Evolutionary conservation across 2,888 invertebrate genomes (phyloP).

Genomic region (Argyresthia goedartella): DNA sequence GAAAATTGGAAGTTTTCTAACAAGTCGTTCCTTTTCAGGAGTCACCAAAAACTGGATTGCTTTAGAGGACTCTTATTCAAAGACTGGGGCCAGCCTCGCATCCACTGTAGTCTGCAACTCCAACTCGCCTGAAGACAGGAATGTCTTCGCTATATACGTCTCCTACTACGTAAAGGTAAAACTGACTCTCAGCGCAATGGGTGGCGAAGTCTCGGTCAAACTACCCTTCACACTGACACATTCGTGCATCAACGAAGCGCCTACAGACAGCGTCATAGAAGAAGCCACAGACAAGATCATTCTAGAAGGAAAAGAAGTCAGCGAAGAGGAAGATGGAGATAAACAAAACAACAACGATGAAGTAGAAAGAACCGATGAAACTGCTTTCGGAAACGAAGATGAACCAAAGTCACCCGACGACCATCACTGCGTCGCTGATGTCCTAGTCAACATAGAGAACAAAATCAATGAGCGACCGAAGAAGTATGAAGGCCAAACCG

Average conservation of each 20-base stretch:
- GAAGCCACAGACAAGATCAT: conserved; percentile 61
- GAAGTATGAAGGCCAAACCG: conserved; percentile 43
- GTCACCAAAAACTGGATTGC: conserved; percentile 93
- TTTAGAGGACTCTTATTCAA: conserved; percentile 86
- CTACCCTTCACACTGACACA: conserved; percentile 86
- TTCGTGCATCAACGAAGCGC: conserved; percentile 75
- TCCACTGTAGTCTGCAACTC: conserved; percentile 69
- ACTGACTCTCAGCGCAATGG: conserved; percentile 83
- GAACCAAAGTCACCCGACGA: conserved; percentile 46
- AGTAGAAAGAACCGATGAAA: conserved; percentile 22
- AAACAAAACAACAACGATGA: conserved; percentile 47
- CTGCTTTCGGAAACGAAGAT: conserved; percentile 28
- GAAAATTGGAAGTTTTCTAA: too few relatives aligned
- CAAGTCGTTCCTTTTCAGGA: conserved; percentile 48
- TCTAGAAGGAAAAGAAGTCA: conserved; percentile 56
- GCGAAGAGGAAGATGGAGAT: conserved; percentile 47
- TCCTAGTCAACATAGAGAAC: conserved; percentile 58
- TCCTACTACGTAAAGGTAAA: conserved; percentile 93
- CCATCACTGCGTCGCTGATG: conserved; percentile 49
- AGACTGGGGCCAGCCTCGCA: conserved; percentile 74
- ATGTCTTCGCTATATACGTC: conserved; percentile 92
- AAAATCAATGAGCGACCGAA: conserved; percentile 48
- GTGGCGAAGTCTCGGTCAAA: conserved; percentile 83
- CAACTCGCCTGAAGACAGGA: conserved; percentile 78
- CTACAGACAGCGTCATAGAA: conserved; percentile 64